These are phyloP conservation scores for Canis aureus DNA, from an alignment of 2,113 vertebrate species.

Conservation along the genomic window DNA sequence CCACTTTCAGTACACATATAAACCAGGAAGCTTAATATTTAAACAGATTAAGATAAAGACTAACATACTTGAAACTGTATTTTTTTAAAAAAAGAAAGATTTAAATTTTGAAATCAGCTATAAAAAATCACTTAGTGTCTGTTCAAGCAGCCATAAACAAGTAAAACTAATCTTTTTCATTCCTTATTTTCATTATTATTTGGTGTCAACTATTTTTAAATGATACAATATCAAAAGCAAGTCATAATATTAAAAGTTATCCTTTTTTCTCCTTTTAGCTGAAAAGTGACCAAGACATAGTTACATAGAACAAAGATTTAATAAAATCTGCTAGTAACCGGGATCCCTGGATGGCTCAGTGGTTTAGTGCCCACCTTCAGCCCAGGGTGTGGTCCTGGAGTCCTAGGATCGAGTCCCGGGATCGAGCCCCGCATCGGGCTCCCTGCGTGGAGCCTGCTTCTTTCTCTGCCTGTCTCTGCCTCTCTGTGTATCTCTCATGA, in stretches of 20 bases:
- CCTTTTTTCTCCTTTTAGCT: conserved; percentile 14
- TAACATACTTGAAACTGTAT: conserved; percentile 19
- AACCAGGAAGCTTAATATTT: conserved; percentile 66
- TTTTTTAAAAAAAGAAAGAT: conserved; percentile 4
- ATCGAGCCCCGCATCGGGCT: no score
- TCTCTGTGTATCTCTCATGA: neutral
- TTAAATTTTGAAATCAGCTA: conserved; percentile 42
- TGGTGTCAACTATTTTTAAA: neutral
- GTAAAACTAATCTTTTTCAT: neutral
- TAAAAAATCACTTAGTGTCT: conserved; percentile 28
- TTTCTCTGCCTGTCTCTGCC: no score
- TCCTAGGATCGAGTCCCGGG: no score
- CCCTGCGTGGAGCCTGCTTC: no score
- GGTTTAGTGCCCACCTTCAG: no score
- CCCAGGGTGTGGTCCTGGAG: no score
- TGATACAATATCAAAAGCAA: conserved; percentile 40
- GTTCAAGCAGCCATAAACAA: neutral
- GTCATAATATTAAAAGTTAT: neutral
- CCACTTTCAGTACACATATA: conserved; percentile 50
- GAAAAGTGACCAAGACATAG: conserved; percentile 27
- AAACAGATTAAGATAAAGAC: conserved; percentile 69
- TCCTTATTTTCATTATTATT: neutral
- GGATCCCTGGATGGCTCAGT: no score
- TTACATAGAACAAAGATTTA: conserved; percentile 11
- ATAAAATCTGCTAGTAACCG: no score